These are phyloP conservation scores for Endotricha flammealis DNA, from an alignment of 2,888 invertebrate genomes.

Conservation along the genomic window DNA sequence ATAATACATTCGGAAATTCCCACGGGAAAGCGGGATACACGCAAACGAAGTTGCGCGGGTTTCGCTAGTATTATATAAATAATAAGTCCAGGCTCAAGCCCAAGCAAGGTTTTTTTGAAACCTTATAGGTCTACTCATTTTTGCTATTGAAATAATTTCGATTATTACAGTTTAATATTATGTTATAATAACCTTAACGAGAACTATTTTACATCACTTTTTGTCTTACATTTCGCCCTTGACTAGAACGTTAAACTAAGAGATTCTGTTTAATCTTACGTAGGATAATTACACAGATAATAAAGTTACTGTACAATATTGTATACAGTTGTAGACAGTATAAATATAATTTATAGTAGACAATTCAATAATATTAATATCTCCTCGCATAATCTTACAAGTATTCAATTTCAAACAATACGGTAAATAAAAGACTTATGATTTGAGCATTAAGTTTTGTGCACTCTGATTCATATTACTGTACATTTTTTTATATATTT, in stretches of 20 bases:
- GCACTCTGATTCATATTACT: no score
- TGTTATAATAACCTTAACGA: slow-evolving; percentile 28
- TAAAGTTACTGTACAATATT: slow-evolving; percentile 17
- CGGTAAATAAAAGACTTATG: slow-evolving; percentile 19
- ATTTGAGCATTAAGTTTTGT: slow-evolving; percentile 42
- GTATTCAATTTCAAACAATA: slow-evolving; percentile 22
- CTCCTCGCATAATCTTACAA: slow-evolving; percentile 15
- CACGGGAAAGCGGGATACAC: no score
- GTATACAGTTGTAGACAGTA: slow-evolving; percentile 27
- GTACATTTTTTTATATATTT: no score
- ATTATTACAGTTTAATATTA: slow-evolving; percentile 16
- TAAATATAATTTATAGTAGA: slow-evolving; percentile 14
- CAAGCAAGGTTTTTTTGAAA: no score
- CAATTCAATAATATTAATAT: slow-evolving; percentile 12
- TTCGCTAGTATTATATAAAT: no score
- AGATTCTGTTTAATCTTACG: slow-evolving; percentile 28
- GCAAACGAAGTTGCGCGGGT: no score
- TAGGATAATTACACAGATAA: slow-evolving; percentile 22
- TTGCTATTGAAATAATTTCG: slow-evolving; percentile 5
- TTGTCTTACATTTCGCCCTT: slow-evolving; percentile 56
- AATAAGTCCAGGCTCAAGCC: no score
- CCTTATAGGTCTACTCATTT: no score
- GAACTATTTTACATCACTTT: slow-evolving; percentile 68
- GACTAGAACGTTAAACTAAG: slow-evolving; percentile 32
- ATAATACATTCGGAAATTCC: no score